Conservation (phyloP, 1,140 invertebrate species). For the Drosophila truncata region DNA sequence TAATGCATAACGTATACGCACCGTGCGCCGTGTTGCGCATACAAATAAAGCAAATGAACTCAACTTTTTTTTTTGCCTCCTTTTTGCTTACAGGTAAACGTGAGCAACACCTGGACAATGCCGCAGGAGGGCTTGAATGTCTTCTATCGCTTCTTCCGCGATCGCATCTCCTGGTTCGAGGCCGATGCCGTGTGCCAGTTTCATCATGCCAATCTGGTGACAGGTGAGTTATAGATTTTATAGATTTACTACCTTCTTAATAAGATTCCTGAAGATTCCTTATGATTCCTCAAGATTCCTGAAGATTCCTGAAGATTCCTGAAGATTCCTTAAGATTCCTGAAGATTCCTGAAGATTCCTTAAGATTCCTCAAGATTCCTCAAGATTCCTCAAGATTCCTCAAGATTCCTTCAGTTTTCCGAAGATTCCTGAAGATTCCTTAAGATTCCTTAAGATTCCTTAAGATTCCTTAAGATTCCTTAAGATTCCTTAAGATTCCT, state of each 20-base stretch:
- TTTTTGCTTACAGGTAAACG: conserved; percentile 88
- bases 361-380: neutral
- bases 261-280: too few species aligned
- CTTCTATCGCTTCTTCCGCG: conserved; percentile 92
- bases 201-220: conserved; percentile 91
- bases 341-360: too few species aligned
- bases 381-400: neutral
- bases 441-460: too few species aligned
- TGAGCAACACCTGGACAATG: conserved; percentile 91
- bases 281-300: neutral
- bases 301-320: neutral
- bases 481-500: neutral
- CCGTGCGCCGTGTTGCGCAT: conserved; percentile 30
- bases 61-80: neutral
- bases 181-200: conserved; percentile 92
- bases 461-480: neutral
- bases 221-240: conserved; percentile 86
- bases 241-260: too few species aligned
- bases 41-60: conserved; percentile 44
- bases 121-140: conserved; percentile 91
- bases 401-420: neutral
- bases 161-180: conserved; percentile 92
- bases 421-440: neutral
- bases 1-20: conserved; percentile 77
- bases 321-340: neutral